Evolutionary conservation across 2,113 vertebrate species (phyloP).

Genomic region (Semnopithecus entellus): DNA sequence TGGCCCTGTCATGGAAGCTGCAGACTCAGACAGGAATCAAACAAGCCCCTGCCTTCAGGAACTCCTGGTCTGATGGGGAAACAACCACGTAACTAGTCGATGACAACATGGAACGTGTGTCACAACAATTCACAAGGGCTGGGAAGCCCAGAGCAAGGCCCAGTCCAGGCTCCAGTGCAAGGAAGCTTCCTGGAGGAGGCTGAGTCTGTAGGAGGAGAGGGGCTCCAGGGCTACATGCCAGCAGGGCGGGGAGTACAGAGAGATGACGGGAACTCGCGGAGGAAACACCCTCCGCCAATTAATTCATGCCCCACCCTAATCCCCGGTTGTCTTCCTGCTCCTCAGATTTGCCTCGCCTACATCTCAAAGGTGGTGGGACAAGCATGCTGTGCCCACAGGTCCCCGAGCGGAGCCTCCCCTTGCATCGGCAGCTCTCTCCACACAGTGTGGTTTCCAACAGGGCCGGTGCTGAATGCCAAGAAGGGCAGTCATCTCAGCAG

Average conservation of each 20-base stretch:
- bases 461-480: background rate
- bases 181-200: background rate
- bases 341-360: background rate
- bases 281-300: background rate
- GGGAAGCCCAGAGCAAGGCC: background rate
- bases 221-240: background rate
- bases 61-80: background rate
- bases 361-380: background rate
- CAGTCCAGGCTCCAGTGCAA: background rate
- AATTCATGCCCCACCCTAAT: background rate
- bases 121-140: background rate
- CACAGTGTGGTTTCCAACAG: background rate
- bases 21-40: background rate
- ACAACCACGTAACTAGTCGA: conserved; percentile 1
- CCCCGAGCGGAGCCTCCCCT: background rate
- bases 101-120: background rate
- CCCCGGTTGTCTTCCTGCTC: background rate
- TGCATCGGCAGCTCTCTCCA: too few relatives aligned
- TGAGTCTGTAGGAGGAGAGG: background rate
- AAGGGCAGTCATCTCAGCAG: background rate
- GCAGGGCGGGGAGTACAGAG: background rate
- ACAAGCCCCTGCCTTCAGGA: background rate
- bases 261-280: background rate
- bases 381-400: background rate
- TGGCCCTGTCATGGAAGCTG: background rate